Evolutionary conservation across 2,113 vertebrate species (phyloP), one percentile per base, ranked within the genome.

Genomic region (Microcebus griseorufus): DNA sequence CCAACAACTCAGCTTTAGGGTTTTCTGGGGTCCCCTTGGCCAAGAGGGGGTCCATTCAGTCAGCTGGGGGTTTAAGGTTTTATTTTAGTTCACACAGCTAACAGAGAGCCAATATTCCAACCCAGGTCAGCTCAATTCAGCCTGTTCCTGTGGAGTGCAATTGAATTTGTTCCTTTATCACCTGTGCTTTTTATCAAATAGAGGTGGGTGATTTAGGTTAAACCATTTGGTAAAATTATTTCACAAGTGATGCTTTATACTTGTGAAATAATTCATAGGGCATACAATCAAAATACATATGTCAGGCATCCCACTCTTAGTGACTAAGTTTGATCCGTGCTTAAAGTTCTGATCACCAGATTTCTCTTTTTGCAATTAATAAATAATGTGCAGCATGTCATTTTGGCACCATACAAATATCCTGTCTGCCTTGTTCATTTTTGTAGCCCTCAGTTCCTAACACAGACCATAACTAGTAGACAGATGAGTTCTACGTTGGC

Each of bases 221-320:
- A 90, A 76, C 48, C 25, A 53, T 96, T 70, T 70, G n/a, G 60
- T 93, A 82, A 90, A 89, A 75, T 27, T 60, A 51, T 78, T 51
- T 48, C 81, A 42, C 37, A 64, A 27, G 64, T 75, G 42, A 78
- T 48, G 8, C 23, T 89, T 91, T 70, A 25, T 18, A 48, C 6
- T 62, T 53, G 14, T 53, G 51, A 53, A 53, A 53, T 53, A 53
- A 53, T 53, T 84, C 29, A 5, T 5, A 70, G 37, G 27, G 18
- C 6, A 39, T 27, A 9, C 70, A 34, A 80, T 55, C 60, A 62
- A 58, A 75, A 72, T 9, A 5, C 22, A 93, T 8, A 23, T 9
- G 32, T 72, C 58, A 64, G 55, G 42, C 37, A 58, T 55, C 25
- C n/a, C 60, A n/a, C 51, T 88, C 34, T 65, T 22, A n/a, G 48